Evolutionary conservation across 2,888 invertebrate species (phyloP).

Genomic region (Drosophila lacicola): DNA sequence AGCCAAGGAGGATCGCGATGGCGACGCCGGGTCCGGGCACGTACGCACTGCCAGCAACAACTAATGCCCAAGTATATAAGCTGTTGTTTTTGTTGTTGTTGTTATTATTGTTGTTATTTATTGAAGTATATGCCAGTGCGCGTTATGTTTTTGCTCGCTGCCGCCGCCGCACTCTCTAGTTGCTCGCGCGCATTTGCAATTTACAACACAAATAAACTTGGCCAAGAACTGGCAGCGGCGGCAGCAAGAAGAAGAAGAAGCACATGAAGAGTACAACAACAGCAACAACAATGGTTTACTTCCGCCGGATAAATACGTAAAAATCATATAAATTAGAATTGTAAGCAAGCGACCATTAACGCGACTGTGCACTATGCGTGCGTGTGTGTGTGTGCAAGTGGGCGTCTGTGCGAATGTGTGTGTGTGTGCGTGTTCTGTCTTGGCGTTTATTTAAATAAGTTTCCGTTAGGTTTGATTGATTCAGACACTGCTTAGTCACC

Average conservation of each 20-base stretch:
- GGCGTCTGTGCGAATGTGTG: not conserved
- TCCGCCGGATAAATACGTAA: conserved; percentile 81
- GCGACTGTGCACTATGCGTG: conserved; percentile 2
- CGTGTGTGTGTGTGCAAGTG: not conserved
- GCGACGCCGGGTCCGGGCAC: conserved; percentile 76
- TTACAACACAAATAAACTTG: conserved; percentile 74
- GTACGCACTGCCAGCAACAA: conserved; percentile 60
- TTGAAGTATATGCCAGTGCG: conserved; percentile 59
- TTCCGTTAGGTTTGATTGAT: conserved; percentile 58
- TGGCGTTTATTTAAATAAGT: conserved; percentile 45
- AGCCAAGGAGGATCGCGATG: conserved; percentile 55
- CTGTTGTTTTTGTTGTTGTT: conserved; percentile 42
- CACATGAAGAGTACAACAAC: conserved; percentile 14
- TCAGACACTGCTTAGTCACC: conserved; percentile 50
- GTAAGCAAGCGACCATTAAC: conserved; percentile 31
- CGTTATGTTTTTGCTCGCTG: conserved; percentile 51
- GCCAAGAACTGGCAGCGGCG: conserved; percentile 43
- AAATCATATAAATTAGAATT: conserved; percentile 72
- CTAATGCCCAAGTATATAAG: conserved; percentile 69
- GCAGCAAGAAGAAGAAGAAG: conserved; percentile 11
- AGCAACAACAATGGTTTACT: conserved; percentile 68
- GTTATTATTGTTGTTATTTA: conserved; percentile 68
- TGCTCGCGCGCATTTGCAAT: conserved; percentile 71
- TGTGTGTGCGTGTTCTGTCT: conserved; percentile 2
- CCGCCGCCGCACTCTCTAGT: not conserved